Conservation (phyloP, 1,140 invertebrate genomes). For the Bombyx mandarina region DNA sequence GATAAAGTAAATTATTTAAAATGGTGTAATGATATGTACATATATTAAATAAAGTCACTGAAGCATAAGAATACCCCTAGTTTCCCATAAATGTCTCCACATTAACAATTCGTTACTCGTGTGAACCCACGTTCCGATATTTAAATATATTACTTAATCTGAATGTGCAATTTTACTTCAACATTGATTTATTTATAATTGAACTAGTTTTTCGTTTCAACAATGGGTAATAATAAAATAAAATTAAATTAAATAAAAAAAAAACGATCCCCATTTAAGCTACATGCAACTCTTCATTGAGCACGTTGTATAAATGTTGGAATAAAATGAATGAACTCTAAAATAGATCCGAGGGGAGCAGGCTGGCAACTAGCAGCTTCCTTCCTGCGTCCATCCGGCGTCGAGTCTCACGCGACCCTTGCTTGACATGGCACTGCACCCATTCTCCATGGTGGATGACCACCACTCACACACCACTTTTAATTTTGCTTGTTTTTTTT, state of each 20-base stretch:
- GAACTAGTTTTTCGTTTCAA: too few relatives aligned
- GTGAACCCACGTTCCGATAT: too few relatives aligned
- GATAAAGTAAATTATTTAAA: too few relatives aligned
- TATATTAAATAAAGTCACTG: too few relatives aligned
- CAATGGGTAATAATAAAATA: neutral
- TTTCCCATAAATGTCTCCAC: too few relatives aligned
- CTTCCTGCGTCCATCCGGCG: conserved; percentile 63
- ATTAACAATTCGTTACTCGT: too few relatives aligned
- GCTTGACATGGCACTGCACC: conserved; percentile 15
- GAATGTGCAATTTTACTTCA: too few relatives aligned
- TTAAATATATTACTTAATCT: too few relatives aligned
- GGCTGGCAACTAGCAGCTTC: conserved; percentile 61
- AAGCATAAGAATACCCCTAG: too few relatives aligned
- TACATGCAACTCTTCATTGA: conserved; percentile 13
- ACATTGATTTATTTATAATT: too few relatives aligned
- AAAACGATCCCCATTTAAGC: neutral
- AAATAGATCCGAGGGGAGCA: conserved; percentile 65
- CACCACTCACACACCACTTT: conserved; percentile 16
- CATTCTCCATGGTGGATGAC: conserved; percentile 40
- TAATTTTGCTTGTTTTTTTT: neutral
- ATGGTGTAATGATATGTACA: too few relatives aligned
- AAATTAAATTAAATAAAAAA: neutral
- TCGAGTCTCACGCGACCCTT: conserved; percentile 56
- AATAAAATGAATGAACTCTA: conserved; percentile 55
- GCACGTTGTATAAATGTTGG: conserved; percentile 29